Conservation (phyloP, 2,797 vertebrate genomes). For the Mus spretus region DNA sequence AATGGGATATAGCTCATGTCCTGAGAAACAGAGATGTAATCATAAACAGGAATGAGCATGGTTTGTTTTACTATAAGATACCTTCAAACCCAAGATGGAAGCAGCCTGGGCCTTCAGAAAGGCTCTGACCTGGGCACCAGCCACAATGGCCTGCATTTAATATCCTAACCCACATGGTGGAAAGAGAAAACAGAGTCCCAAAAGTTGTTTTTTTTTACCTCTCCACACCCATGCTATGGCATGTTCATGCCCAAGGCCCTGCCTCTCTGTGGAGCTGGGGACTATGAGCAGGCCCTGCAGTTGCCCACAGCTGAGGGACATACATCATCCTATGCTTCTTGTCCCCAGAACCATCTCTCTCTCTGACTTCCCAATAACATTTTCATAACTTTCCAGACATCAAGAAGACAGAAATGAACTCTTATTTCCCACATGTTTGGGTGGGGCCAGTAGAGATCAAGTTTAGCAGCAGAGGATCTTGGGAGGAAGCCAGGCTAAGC, state of each 20-base stretch:
- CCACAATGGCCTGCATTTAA: not conserved
- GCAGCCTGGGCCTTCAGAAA: not conserved
- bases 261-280: not conserved
- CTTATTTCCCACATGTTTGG: constrained; percentile 28
- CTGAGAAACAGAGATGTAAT: not conserved
- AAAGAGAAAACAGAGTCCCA: not conserved
- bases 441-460: constrained; percentile 17
- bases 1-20: not conserved
- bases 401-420: not conserved
- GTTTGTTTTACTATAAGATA: not conserved
- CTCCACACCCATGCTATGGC: not conserved
- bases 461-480: constrained; percentile 42
- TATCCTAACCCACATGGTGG: not conserved
- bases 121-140: not conserved
- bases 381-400: not conserved
- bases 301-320: not conserved
- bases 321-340: not conserved
- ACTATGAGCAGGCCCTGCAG: not conserved
- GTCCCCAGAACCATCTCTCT: not conserved
- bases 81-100: not conserved
- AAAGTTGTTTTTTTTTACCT: not conserved
- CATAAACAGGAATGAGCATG: not conserved
- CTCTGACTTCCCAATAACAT: not conserved
- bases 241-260: not conserved
- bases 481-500: constrained; percentile 13